phyloP scores from a whole-genome alignment of 2,888 invertebrate species.

The Tipula confusa region DNA sequence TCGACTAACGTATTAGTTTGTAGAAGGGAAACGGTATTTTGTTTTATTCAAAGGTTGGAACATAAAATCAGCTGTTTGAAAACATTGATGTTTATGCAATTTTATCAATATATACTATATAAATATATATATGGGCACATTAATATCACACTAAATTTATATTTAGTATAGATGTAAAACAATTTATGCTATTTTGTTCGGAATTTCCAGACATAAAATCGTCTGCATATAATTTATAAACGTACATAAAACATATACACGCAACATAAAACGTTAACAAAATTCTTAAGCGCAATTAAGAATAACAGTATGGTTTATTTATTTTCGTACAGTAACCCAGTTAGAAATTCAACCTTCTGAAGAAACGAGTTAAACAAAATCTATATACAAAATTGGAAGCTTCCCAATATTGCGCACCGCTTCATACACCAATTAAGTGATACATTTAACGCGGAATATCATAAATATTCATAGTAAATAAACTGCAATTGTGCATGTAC shows the following conservation, averaged over 20 bases:
- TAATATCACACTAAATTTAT: too few species aligned
- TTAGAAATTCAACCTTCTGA: background rate
- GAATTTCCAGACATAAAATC: background rate
- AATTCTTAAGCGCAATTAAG: background rate
- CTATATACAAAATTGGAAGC: too few species aligned
- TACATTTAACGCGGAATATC: background rate
- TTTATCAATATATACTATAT: too few species aligned
- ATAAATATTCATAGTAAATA: background rate
- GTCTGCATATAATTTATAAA: background rate
- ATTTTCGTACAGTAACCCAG: background rate
- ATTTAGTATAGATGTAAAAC: too few species aligned
- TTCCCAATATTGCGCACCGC: background rate
- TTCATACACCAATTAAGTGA: background rate
- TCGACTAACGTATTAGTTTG: background rate
- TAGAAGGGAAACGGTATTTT: background rate
- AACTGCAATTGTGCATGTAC: background rate
- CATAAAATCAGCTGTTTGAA: too few species aligned
- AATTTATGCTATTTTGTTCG: too few species aligned
- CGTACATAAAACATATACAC: background rate
- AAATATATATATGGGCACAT: too few species aligned
- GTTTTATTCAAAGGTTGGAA: too few species aligned
- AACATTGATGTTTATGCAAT: too few species aligned
- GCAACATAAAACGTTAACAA: background rate
- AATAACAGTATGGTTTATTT: background rate
- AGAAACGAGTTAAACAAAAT: background rate